A percentile compares a stretch with the other conserved stretches of the same genome.
phyloP scores from a whole-genome alignment of 2,797 vertebrate species.

The Thamnophis elegans region DNA sequence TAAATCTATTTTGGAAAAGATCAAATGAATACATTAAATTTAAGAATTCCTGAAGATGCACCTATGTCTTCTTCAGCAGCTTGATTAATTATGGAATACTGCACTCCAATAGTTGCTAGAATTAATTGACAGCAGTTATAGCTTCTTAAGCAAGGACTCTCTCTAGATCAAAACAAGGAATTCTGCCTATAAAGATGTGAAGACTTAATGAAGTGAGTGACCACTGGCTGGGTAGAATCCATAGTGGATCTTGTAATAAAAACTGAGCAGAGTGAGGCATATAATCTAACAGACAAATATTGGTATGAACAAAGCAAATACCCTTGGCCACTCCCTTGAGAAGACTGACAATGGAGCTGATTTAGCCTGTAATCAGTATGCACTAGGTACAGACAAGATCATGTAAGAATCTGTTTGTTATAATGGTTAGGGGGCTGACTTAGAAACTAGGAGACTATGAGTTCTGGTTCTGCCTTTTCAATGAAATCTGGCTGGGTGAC shows the following conservation, averaged over 20 bases:
- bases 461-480: background rate
- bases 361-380: background rate
- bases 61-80: background rate
- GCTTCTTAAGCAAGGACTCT: background rate
- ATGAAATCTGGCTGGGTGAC: background rate
- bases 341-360: background rate
- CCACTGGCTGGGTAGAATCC: background rate
- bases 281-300: background rate
- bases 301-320: background rate
- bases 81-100: background rate
- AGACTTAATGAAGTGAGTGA: background rate
- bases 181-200: background rate
- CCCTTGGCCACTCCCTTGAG: background rate
- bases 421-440: background rate
- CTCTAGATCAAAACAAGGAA: background rate
- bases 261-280: background rate
- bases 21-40: background rate
- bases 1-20: background rate
- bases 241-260: background rate
- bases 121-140: background rate
- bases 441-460: background rate
- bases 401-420: background rate
- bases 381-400: background rate
- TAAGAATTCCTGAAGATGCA: background rate
- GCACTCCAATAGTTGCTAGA: background rate